Base-by-base conservation (phyloP, 2,113 vertebrate species). In the Neoarius graeffei region DNA sequence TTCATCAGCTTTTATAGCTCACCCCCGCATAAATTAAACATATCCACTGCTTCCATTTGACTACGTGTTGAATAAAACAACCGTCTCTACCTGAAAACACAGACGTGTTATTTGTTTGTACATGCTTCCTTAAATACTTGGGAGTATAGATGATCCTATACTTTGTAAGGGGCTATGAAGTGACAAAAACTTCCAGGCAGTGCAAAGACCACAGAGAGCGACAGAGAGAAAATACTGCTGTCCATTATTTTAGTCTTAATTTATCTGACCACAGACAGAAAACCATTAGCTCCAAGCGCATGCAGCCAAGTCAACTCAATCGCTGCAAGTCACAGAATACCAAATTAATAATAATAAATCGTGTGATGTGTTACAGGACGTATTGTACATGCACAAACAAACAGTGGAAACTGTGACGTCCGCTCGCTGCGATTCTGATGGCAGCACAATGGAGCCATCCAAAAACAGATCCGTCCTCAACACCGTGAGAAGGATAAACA, bases 391-490 rank as follows among this genome's bases (percentile, higher is more conserved):
- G 10, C 1, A 64, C 80, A 85, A 79, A 88, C 62, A 52, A 89
- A 83, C 80, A 86, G 59, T 86, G 88, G 84, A 89, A 86, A 82
- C n/a, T 62, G 11, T 89, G 86, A 87, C 83, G 54, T 87, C 25
- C 15, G 1, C 42, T 27, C 20, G 54, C 52, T 81, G 50, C 3
- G n/a, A 67, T 81, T 80, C 20, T 74, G 83, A 87, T 85, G 59
- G 50, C 11, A 8, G 10, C 15, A 5, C 62, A 59, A 66, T 1
- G 7, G 57, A 79, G n/a, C 60, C 4, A 20, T 71, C 79, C 86
- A 71, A 66, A 60, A 54, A 64, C 62, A 73, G 52, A 59, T n/a
- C 30, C 1, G 64, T 23, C 23, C 30, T 87, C 64, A 64, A 20
- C 15, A 48, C 11, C 19, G 30, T 69, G 62, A 86, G 17, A 23